Base-by-base conservation (phyloP, 1,140 invertebrate genomes). In the Halictus rubicundus region DNA sequence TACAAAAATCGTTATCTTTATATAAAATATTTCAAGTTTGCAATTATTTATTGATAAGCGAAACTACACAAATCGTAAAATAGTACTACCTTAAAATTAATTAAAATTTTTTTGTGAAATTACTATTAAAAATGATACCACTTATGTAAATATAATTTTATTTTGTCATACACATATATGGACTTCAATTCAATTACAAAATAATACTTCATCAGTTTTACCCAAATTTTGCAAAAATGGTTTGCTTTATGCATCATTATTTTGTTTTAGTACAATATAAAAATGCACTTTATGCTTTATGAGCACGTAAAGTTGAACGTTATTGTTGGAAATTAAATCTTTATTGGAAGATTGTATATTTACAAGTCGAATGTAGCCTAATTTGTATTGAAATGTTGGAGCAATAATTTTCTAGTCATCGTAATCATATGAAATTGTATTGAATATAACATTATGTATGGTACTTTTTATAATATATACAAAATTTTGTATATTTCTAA, bases 151-250 rank as follows among this genome's bases (percentile, higher is more conserved):
- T 52, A 73, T n/a, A 14, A 32, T 61, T 60, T 49, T 49, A 70
- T 7, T 39, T n/a, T 69, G 49, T 4, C 25, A 61, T 21, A 14
- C 42, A 46, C 42, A 5, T 57, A 27, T 12, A 39, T 42, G 57
- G 21, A 42, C 68, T 68, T 42, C n/a, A 57, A 39, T 23, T 65
- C 42, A 68, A 68, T 75, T 75, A 59, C 21, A 7, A 68, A 68
- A 19, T 46, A 8, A 16, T 23, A 54, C 39, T 23, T 19, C 21
- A 23, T 70, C 32, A 70, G 42, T 77, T 61, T 70, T 70, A 52
- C n/a, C 68, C 68, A 77, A 63, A 77, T 77, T 77, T 77, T 70
- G 75, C 75, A 77, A 52, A 63, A 61, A 61, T 23, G 0, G 27
- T 52, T 59, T 16, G 37, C 1, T 49, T 61, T 1, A 25, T 59